Percentiles rank a stretch among this genome's conserved stretches.
phyloP scores from a whole-genome alignment of 2,888 invertebrate genomes.

The Brachypterus glaber region DNA sequence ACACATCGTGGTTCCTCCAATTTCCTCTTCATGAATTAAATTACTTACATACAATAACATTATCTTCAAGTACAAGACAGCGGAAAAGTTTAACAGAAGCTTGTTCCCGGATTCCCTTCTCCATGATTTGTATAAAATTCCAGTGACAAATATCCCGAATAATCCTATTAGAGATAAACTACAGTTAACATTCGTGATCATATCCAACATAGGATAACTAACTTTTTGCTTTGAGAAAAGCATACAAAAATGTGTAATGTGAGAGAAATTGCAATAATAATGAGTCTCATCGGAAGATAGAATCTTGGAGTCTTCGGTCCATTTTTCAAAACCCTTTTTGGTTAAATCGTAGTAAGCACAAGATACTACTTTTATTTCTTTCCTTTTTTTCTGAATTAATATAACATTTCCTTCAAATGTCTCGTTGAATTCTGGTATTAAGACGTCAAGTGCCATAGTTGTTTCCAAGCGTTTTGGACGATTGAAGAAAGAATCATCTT shows the following conservation, averaged over 20 bases:
- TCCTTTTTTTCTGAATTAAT: constrained; percentile 6
- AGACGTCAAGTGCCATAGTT: constrained; percentile 16
- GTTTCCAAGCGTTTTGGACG: too few relatives aligned
- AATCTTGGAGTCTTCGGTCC: too few relatives aligned
- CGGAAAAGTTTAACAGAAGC: constrained; percentile 32
- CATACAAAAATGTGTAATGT: constrained; percentile 52
- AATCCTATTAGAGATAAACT: constrained; percentile 45
- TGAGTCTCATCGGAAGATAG: too few relatives aligned
- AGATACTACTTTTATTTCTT: too few relatives aligned
- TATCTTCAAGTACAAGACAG: constrained; percentile 31
- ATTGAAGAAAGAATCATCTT: constrained; percentile 21
- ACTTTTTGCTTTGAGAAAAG: constrained; percentile 39
- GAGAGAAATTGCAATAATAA: constrained; percentile 48
- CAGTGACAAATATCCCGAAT: constrained; percentile 44
- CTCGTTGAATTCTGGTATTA: constrained; percentile 15
- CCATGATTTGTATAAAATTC: constrained; percentile 49
- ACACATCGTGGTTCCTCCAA: constrained; percentile 41
- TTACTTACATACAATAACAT: constrained; percentile 25
- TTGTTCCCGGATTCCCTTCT: constrained; percentile 41
- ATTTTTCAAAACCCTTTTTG: too few relatives aligned
- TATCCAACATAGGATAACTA: constrained; percentile 24
- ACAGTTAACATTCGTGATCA: constrained; percentile 47
- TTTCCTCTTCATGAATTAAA: constrained; percentile 17
- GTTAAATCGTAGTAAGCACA: too few relatives aligned
- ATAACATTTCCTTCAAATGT: constrained; percentile 13